Conservation (phyloP, 2,888 invertebrate genomes). For the Eupsilia transversa region DNA sequence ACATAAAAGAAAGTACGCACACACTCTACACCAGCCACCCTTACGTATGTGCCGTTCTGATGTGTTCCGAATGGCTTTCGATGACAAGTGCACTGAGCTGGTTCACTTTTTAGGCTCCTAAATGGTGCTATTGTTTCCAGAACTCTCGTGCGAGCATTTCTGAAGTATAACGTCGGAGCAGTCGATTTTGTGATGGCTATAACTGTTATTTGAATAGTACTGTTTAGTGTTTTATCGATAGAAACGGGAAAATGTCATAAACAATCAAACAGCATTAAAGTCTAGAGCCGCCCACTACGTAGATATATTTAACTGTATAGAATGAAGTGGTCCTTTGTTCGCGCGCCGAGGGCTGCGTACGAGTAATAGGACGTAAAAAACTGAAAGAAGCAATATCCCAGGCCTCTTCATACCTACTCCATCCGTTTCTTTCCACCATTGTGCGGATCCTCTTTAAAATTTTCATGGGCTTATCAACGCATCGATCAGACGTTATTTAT, state of each 20-base stretch:
- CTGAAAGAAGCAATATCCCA: slow-evolving; percentile 80
- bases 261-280: slow-evolving; percentile 74
- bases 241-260: slow-evolving; percentile 67
- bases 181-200: slow-evolving; percentile 45
- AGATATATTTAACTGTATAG: slow-evolving; percentile 74
- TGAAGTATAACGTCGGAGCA: slow-evolving; percentile 70
- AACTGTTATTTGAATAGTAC: slow-evolving; percentile 51
- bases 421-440: slow-evolving; percentile 79
- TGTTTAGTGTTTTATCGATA: slow-evolving; percentile 40
- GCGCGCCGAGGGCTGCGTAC: slow-evolving; percentile 74
- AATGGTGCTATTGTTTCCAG: slow-evolving; percentile 87
- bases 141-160: slow-evolving; percentile 75
- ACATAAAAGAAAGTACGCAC: slow-evolving; percentile 85
- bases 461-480: slow-evolving; percentile 86
- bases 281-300: slow-evolving; percentile 60
- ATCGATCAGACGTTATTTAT: slow-evolving; percentile 87
- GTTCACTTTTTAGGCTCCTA: slow-evolving; percentile 87
- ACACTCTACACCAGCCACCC: slow-evolving; percentile 71
- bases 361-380: slow-evolving; percentile 78
- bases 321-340: slow-evolving; percentile 81
- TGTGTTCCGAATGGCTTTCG: slow-evolving; percentile 88
- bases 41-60: slow-evolving; percentile 81
- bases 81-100: slow-evolving; percentile 87
- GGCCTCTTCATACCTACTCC: slow-evolving; percentile 76
- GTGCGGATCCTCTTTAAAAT: slow-evolving; percentile 83